Percentiles rank a stretch among this genome's conserved stretches.
Evolutionary conservation across 1,140 invertebrate genomes (phyloP).

Genomic region (Agraylea sexmaculata): DNA sequence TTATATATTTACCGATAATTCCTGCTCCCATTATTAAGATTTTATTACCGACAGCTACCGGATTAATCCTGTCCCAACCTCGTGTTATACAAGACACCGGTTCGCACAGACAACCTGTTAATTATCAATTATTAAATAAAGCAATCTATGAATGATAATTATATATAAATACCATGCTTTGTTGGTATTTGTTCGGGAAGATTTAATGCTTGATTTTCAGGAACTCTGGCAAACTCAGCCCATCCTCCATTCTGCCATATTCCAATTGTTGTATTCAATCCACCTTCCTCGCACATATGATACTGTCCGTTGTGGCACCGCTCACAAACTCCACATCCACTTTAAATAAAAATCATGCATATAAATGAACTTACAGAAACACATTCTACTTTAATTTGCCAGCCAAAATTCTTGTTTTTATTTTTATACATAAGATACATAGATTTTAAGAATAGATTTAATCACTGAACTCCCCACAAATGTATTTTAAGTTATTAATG

Average conservation of each 20-base stretch:
- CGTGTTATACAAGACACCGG: constrained; percentile 57
- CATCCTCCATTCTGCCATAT: constrained; percentile 55
- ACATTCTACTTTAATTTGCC: no score
- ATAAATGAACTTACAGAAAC: no score
- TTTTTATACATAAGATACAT: no score
- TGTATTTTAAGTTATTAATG: no score
- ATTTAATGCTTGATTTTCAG: constrained; percentile 45
- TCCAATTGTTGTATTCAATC: constrained; percentile 50
- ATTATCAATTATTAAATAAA: constrained; percentile 1
- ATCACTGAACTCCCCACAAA: no score
- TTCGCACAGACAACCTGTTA: constrained; percentile 46
- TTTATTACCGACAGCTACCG: constrained; percentile 44
- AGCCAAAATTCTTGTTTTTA: no score
- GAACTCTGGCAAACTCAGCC: constrained; percentile 48
- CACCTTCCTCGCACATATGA: constrained; percentile 47
- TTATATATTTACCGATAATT: constrained; percentile 45
- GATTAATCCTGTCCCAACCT: constrained; percentile 48
- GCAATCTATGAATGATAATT: constrained; percentile 1
- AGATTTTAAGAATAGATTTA: no score
- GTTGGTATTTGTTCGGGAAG: constrained; percentile 40
- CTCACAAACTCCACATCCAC: constrained; percentile 46
- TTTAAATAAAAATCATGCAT: no score
- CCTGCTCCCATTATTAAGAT: constrained; percentile 57
- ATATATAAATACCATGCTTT: constrained; percentile 38
- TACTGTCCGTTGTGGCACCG: constrained; percentile 47